phyloP scores from a whole-genome alignment of 2,797 vertebrate species.

The Falco concolor region DNA sequence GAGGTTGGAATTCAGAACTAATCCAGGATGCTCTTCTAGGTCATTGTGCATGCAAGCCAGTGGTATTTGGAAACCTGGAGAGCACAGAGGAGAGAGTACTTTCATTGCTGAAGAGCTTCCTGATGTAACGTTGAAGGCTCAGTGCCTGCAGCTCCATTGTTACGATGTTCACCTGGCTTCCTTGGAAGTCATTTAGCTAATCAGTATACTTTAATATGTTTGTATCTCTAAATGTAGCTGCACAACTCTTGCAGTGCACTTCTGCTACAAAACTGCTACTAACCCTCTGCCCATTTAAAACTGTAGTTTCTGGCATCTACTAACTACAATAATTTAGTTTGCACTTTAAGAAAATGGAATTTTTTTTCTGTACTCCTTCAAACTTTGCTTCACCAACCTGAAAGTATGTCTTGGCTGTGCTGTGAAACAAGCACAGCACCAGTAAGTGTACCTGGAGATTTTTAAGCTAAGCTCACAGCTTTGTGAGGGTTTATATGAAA shows the following conservation, averaged over 20 bases:
- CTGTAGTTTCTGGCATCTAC: background rate
- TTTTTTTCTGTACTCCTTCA: background rate
- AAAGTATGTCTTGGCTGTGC: background rate
- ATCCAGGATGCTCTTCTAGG: background rate
- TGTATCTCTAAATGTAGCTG: background rate
- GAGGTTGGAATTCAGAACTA: background rate
- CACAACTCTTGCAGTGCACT: background rate
- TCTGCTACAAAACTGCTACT: background rate
- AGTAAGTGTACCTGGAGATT: background rate
- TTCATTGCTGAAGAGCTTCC: background rate
- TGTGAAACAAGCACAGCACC: background rate
- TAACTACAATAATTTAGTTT: background rate
- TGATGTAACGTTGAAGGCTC: background rate
- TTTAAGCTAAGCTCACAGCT: background rate
- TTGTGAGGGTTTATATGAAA: background rate
- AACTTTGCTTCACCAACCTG: no score
- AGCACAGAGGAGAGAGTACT: background rate
- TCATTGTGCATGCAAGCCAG: background rate
- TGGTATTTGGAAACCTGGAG: background rate
- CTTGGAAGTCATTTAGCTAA: background rate
- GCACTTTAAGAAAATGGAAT: background rate
- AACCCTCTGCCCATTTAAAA: background rate
- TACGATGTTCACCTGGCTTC: background rate
- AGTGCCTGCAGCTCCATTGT: background rate
- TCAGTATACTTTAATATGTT: background rate